A percentile compares a stretch with the other conserved stretches of the same genome.
phyloP scores from a whole-genome alignment of 2,113 vertebrate genomes.

The Rhipidura dahli region DNA sequence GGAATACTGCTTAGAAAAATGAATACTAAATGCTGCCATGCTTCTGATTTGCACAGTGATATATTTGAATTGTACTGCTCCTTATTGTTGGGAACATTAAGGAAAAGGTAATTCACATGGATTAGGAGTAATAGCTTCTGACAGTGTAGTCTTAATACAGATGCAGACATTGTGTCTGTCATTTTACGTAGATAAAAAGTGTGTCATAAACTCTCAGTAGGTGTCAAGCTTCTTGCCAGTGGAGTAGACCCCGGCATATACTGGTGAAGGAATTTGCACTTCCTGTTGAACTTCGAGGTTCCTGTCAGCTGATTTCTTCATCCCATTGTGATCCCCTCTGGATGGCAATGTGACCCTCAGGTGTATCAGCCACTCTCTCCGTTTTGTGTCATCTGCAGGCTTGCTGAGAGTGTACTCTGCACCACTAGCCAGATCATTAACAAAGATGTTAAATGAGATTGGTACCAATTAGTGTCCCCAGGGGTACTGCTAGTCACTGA shows the following conservation, averaged over 20 bases:
- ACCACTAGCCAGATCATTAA: not conserved
- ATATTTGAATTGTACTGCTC: not conserved
- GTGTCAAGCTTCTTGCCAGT: not conserved
- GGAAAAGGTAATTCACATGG: not conserved
- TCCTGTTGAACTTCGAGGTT: not conserved
- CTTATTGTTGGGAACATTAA: not conserved
- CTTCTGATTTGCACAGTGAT: not conserved
- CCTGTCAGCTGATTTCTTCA: not conserved
- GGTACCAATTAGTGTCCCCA: not conserved
- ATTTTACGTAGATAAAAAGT: not conserved
- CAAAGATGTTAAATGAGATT: not conserved
- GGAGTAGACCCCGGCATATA: not conserved
- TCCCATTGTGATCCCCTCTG: not conserved
- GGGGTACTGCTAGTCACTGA: not conserved
- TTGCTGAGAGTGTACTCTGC: not conserved
- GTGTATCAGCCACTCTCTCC: not conserved
- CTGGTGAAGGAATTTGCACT: not conserved
- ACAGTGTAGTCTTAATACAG: not conserved
- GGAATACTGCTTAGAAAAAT: not conserved
- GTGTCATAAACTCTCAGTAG: not conserved
- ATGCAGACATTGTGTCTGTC: not conserved
- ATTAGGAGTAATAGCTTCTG: not conserved
- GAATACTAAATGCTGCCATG: not conserved
- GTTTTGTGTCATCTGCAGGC: not conserved
- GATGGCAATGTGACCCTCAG: accelerated